A percentile compares a stretch with the other conserved stretches of the same genome.
These are phyloP conservation scores for Augochlora pura DNA, from an alignment of 1,140 invertebrate species.

Conservation along the genomic window DNA sequence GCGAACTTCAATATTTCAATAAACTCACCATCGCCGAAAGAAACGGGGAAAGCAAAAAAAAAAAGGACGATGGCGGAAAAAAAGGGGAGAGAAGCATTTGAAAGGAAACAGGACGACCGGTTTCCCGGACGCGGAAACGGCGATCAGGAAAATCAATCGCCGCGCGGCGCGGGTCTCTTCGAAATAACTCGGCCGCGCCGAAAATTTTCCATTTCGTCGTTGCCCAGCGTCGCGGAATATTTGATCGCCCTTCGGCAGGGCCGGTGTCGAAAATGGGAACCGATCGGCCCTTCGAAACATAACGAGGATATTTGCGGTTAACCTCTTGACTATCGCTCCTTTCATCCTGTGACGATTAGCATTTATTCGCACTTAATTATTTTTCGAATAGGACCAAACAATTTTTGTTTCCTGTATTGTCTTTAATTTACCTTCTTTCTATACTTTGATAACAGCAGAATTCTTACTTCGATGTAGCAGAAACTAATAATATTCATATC, in stretches of 20 bases:
- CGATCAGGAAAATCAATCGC: conserved; percentile 36
- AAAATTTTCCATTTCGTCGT: not conserved
- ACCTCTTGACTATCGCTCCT: no score
- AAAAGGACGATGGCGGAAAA: not conserved
- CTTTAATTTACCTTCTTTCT: no score
- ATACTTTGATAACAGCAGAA: no score
- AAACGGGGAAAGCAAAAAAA: no score
- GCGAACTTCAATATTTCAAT: not conserved
- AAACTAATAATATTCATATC: no score
- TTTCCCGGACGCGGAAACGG: not conserved
- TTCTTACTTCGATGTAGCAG: no score
- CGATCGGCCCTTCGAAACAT: not conserved
- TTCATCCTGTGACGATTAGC: no score
- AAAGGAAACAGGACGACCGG: not conserved
- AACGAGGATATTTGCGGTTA: not conserved
- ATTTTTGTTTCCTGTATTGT: no score
- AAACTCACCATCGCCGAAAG: not conserved
- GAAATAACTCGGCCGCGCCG: not conserved
- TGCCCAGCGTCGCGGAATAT: conserved; percentile 3
- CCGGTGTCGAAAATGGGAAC: not conserved
- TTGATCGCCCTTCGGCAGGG: not conserved
- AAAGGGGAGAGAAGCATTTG: no score
- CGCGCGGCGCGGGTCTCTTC: not conserved
- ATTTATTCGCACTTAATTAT: no score
- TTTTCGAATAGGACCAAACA: no score